phyloP scores from a whole-genome alignment of 2,888 invertebrate genomes.

The Aspidiotus destructor region DNA sequence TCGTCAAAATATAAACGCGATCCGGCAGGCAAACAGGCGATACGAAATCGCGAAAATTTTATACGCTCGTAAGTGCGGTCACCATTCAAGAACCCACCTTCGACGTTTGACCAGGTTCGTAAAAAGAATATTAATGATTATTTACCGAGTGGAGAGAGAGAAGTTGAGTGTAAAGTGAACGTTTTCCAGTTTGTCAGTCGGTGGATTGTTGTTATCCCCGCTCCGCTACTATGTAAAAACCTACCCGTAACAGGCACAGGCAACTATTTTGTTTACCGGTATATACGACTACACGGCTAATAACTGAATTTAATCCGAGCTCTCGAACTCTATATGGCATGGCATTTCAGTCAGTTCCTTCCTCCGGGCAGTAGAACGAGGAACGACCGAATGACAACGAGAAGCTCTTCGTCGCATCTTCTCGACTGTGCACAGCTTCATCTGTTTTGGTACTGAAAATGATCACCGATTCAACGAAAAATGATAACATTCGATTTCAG shows the following conservation, averaged over 20 bases:
- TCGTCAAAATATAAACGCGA: background rate
- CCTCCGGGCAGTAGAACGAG: no score
- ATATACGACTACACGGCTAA: background rate
- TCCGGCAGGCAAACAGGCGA: conserved; percentile 5
- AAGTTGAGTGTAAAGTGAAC: conserved; percentile 27
- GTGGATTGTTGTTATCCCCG: conserved; percentile 31
- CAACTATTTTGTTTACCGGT: conserved; percentile 29
- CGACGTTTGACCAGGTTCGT: conserved; percentile 17
- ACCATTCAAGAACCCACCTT: conserved; percentile 21
- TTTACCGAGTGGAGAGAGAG: conserved; percentile 20
- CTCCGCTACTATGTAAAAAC: conserved; percentile 30
- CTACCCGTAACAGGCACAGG: conserved; percentile 32
- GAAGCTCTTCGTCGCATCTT: no score
- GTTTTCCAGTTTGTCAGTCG: conserved; percentile 31
- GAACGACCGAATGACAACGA: no score
- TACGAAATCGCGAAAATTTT: conserved; percentile 26
- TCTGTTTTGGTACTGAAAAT: no score
- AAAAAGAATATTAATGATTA: conserved; percentile 23
- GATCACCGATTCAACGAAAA: no score
- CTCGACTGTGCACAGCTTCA: no score
- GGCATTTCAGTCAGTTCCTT: no score
- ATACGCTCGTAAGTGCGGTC: conserved; percentile 15
- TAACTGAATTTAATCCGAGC: conserved; percentile 1
- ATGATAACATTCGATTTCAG: no score
- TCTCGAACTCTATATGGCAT: no score